Evolutionary conservation across 2,888 invertebrate species (phyloP).

Genomic region (Drosophila multiciliata): DNA sequence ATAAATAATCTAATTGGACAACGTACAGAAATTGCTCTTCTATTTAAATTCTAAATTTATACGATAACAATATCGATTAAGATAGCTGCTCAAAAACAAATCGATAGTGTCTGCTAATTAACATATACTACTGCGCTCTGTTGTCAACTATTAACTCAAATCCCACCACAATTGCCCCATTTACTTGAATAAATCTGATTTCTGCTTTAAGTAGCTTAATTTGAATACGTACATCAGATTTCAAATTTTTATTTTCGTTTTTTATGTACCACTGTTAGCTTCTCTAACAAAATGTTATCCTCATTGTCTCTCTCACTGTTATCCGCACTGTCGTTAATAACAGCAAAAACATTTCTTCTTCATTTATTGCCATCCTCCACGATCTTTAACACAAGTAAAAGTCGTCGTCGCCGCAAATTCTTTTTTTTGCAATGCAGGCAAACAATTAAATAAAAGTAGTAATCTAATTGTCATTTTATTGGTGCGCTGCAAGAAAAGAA

Average conservation of each 20-base stretch:
- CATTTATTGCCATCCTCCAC: constrained; percentile 31
- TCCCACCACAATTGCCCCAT: not conserved
- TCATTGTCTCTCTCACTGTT: constrained; percentile 3
- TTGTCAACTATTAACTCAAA: not conserved
- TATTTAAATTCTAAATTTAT: constrained; percentile 13
- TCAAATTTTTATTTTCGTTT: not conserved
- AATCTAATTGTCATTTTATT: constrained; percentile 8
- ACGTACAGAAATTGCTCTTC: constrained; percentile 14
- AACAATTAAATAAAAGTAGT: constrained; percentile 37
- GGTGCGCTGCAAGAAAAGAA: constrained; percentile 5
- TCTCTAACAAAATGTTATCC: not conserved
- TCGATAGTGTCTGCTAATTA: constrained; percentile 4
- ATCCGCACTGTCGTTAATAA: not conserved
- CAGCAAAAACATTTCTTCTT: constrained; percentile 37
- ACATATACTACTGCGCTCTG: not conserved
- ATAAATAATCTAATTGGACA: constrained; percentile 11
- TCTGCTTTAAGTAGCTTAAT: not conserved
- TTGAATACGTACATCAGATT: not conserved
- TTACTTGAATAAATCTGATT: not conserved
- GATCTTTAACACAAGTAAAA: constrained; percentile 34
- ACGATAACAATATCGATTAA: constrained; percentile 11
- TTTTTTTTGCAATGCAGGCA: constrained; percentile 43
- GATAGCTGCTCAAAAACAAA: not conserved
- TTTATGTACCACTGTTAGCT: not conserved
- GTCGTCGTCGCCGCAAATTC: constrained; percentile 32